phyloP scores from a whole-genome alignment of 2,797 vertebrate genomes.

The Sebastes elongatus region DNA sequence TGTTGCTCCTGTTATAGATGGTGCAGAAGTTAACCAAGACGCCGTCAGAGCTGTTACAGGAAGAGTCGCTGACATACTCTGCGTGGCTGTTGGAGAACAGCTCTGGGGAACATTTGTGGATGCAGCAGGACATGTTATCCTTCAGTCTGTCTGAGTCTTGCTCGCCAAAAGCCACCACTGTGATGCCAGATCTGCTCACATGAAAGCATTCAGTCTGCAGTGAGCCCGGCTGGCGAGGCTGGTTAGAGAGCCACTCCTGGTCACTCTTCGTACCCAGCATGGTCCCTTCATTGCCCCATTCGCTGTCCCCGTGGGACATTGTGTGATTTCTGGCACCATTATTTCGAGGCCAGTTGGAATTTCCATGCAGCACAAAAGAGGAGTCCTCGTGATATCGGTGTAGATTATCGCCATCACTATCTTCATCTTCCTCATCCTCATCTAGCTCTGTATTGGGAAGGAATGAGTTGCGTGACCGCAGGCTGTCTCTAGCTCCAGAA shows the following conservation, averaged over 20 bases:
- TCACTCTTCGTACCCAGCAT: constrained; percentile 50
- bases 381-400: constrained; percentile 79
- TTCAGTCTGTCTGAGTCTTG: constrained; percentile 57
- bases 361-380: constrained; percentile 79
- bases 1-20: constrained; percentile 91
- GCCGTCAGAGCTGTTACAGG: constrained; percentile 94
- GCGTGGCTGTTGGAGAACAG: constrained; percentile 82
- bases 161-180: constrained; percentile 73
- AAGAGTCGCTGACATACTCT: constrained; percentile 90
- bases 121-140: constrained; percentile 72
- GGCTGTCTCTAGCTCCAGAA: constrained; percentile 10
- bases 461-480: constrained; percentile 88
- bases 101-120: constrained; percentile 78
- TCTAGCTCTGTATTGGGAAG: constrained; percentile 82
- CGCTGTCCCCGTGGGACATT: not conserved
- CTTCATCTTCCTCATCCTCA: constrained; percentile 86
- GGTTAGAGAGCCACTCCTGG: constrained; percentile 60
- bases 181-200: constrained; percentile 70
- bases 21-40: constrained; percentile 94
- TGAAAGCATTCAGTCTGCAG: constrained; percentile 74
- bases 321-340: constrained; percentile 70
- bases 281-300: constrained; percentile 49
- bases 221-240: constrained; percentile 56
- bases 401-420: constrained; percentile 76
- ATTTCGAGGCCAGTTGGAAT: constrained; percentile 79